A percentile compares a stretch with the other conserved stretches of the same genome.
Evolutionary conservation across 2,113 vertebrate genomes (phyloP).

Genomic region (Scalopus aquaticus): DNA sequence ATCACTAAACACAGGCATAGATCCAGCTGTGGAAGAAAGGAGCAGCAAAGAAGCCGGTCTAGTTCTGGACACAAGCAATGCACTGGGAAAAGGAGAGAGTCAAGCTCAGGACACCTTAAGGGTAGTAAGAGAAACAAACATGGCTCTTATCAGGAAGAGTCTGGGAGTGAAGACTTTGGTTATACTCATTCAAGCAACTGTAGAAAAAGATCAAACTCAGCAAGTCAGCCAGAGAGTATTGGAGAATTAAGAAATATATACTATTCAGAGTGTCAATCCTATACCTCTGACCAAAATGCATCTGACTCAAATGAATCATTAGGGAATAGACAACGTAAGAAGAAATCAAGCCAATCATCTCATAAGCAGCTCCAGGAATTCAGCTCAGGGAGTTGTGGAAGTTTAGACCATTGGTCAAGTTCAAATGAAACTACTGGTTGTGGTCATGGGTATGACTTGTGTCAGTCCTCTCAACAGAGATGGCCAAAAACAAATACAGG

Average conservation of each 20-base stretch:
- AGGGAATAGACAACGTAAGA: background rate
- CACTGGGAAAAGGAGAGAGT: background rate
- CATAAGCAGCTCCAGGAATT: background rate
- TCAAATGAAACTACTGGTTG: background rate
- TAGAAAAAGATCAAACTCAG: background rate
- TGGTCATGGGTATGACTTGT: background rate
- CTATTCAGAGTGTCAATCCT: background rate
- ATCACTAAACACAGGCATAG: background rate
- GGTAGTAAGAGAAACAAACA: constrained; percentile 5
- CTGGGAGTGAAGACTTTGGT: background rate
- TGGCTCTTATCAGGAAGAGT: constrained; percentile 17
- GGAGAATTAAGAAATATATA: background rate
- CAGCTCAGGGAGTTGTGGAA: background rate
- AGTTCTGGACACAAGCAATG: background rate
- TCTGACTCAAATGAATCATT: background rate
- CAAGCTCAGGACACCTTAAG: background rate
- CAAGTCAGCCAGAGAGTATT: background rate
- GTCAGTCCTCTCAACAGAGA: background rate
- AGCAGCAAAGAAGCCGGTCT: background rate
- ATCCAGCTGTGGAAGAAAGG: background rate
- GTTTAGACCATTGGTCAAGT: background rate
- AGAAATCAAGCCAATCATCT: background rate
- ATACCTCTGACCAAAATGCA: background rate
- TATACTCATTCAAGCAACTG: background rate
- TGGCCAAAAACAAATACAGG: background rate